Evolutionary conservation across 2,113 vertebrate genomes (phyloP).

Genomic region (Upupa epops): DNA sequence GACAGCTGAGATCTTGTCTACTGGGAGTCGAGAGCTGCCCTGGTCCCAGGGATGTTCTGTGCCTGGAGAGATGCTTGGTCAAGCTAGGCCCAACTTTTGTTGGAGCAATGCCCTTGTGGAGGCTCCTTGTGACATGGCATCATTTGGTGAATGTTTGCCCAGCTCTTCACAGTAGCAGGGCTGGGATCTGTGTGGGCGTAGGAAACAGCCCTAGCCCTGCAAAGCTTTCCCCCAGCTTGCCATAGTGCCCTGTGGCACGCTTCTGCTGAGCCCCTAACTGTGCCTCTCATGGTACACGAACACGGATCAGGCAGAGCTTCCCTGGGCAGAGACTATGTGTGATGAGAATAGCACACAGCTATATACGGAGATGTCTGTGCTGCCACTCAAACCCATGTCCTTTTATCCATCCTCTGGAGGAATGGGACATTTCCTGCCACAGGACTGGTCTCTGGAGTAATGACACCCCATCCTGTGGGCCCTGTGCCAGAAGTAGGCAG

Average conservation of each 20-base stretch:
- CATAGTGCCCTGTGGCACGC: accelerated
- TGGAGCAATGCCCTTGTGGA: accelerated
- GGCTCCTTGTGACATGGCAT: accelerated
- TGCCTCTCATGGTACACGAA: accelerated
- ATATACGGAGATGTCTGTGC: neutral
- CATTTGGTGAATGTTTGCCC: accelerated
- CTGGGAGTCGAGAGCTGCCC: neutral
- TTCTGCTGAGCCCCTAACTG: accelerated
- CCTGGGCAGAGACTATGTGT: neutral
- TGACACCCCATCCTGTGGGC: neutral
- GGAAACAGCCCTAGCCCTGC: neutral
- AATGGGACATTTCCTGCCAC: neutral
- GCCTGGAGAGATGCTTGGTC: neutral
- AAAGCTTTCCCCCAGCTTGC: neutral
- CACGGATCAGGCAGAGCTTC: accelerated
- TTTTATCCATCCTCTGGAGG: neutral
- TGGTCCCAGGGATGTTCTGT: accelerated
- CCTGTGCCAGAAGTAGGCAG: neutral
- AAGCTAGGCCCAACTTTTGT: neutral
- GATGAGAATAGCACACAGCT: neutral
- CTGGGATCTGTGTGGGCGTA: accelerated
- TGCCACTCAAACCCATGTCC: accelerated
- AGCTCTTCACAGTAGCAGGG: neutral
- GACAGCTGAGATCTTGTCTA: neutral
- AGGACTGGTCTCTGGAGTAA: neutral